Evolutionary conservation across 1,140 invertebrate species (phyloP), one percentile per base, ranked within the genome.

Genomic region (Sweltsa coloradensis): DNA sequence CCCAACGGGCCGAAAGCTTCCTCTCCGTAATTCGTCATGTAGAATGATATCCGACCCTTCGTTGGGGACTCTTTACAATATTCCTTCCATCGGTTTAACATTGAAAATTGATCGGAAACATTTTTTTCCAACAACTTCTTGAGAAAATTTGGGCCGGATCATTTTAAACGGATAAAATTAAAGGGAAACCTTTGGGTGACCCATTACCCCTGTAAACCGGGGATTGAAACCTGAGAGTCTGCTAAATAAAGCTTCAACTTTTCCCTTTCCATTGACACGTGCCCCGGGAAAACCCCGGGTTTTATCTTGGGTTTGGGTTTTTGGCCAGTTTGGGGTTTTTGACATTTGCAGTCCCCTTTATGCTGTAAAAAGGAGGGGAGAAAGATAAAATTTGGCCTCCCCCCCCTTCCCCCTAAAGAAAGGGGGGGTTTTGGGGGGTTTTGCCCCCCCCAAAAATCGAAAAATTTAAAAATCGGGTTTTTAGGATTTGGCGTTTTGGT

Each of bases 11-110:
- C n/a, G n/a, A 85, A 82, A 0, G 88, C 94, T 71, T 99, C 97
- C 70, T 99, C 97, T 0, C 97, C 97, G 59, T 82, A 92, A 68
- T 89, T 96, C 1, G 96, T 99, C 95, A 99, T 99, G 61, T 99
- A 99, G 66, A 99, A 99, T 0, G 94, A 97, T 56, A 99, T 99
- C 42, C 97, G 72, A 0, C 96, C 96, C 73, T 99, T 96, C 55
- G 94, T 73, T 67, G 99, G 97, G 50, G 92, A 95, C 68, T 99
- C 96, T n/a, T 58, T 98, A 99, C 27, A 99, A 64, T 54, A 99
- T 91, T 60, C 85, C 83, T 62, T 99, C 97, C 89, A 99, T 91
- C 9, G 84, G 80, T 60, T 84, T 92, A 2, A 99, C 61, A 11
- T 85, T 69, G 2, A 84, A 74, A 96, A 99, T 99, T 43, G 79